These are phyloP conservation scores for Lepas anatifera DNA, from an alignment of 2,888 invertebrate species.

Conservation along the genomic window DNA sequence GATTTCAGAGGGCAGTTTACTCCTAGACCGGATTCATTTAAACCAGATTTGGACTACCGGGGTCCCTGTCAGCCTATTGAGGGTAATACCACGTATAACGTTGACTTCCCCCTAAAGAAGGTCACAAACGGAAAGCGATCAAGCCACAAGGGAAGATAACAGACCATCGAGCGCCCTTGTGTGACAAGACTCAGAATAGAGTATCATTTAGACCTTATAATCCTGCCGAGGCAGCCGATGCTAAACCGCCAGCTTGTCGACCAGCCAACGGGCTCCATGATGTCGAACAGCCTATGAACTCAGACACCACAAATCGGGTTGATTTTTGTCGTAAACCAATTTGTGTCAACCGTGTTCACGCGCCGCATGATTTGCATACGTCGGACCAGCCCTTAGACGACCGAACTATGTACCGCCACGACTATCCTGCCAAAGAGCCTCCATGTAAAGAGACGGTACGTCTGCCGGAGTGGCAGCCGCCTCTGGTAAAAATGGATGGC, in stretches of 20 bases:
- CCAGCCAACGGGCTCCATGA: neutral
- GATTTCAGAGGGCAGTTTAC: neutral
- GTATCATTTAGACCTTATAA: neutral
- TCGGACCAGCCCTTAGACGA: conserved; percentile 6
- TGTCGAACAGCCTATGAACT: neutral
- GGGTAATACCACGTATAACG: neutral
- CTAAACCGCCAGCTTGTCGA: neutral
- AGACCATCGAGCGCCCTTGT: neutral
- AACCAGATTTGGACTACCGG: neutral
- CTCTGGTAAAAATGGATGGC: neutral
- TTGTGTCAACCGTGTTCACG: neutral
- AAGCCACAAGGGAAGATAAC: neutral
- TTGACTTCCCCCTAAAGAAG: neutral
- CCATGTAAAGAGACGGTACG: neutral
- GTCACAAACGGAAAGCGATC: neutral
- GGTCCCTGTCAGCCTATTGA: neutral
- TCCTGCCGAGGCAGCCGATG: neutral
- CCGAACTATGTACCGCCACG: conserved; percentile 4
- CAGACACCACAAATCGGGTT: neutral
- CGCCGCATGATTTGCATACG: neutral
- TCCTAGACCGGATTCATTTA: neutral
- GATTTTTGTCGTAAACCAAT: neutral
- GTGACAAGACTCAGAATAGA: neutral
- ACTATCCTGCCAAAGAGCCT: conserved; percentile 5
- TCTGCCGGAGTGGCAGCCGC: neutral